Conservation (phyloP, 2,797 vertebrate genomes). For the Cephalopachus bancanus region DNA sequence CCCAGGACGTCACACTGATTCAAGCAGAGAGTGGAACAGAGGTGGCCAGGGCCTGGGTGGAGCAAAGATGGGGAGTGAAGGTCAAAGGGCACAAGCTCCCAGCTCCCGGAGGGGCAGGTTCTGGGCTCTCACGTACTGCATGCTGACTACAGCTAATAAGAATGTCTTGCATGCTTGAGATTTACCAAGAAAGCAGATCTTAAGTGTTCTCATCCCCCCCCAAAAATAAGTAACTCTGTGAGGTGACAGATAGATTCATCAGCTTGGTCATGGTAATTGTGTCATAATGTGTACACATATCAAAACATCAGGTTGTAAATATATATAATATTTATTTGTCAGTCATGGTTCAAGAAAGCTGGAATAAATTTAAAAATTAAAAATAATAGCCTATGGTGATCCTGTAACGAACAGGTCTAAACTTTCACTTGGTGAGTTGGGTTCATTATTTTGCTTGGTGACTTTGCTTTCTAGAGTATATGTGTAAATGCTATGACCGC, state of each 20-base stretch:
- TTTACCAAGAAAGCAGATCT: neutral
- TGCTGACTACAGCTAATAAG: neutral
- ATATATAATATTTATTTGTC: neutral
- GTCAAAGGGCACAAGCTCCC: neutral
- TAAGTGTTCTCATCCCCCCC: neutral
- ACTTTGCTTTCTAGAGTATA: neutral
- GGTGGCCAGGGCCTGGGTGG: neutral
- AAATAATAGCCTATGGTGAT: neutral
- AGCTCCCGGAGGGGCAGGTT: accelerated
- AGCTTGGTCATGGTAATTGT: no score
- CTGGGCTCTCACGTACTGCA: neutral
- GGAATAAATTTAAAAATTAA: neutral
- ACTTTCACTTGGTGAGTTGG: neutral
- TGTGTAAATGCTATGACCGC: neutral
- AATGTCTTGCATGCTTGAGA: neutral
- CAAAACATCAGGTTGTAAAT: neutral
- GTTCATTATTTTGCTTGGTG: neutral
- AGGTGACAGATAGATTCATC: neutral
- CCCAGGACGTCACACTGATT: accelerated
- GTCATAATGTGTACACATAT: neutral
- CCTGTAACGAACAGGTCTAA: neutral
- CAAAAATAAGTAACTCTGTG: neutral
- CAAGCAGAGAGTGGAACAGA: neutral
- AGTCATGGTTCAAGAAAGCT: neutral
- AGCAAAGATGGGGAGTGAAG: no score